phyloP scores from a whole-genome alignment of 2,113 vertebrate genomes.

The Rhabdomys dilectus region DNA sequence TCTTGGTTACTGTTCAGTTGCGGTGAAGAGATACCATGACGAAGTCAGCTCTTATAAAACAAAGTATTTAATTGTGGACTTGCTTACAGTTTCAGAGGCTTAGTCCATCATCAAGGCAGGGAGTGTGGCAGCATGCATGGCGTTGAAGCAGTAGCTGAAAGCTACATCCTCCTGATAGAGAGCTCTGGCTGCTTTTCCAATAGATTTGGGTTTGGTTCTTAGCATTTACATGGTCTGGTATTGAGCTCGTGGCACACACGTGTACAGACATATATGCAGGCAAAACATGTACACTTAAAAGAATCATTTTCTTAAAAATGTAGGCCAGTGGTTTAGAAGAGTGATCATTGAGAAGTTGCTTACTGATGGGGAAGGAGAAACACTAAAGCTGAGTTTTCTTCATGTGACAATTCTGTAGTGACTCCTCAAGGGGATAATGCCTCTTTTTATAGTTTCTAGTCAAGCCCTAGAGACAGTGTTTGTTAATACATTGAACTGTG shows the following conservation, averaged over 20 bases:
- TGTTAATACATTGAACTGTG: constrained; percentile 38
- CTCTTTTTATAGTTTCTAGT: neutral
- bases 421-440: neutral
- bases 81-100: neutral
- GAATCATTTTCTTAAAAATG: constrained; percentile 5
- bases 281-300: neutral
- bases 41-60: constrained; percentile 13
- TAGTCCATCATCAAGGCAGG: neutral
- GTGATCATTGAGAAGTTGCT: neutral
- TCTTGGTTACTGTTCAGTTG: neutral
- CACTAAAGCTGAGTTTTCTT: neutral
- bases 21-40: neutral
- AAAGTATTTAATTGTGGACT: neutral
- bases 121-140: neutral
- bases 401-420: neutral
- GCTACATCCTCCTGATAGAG: neutral
- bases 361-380: constrained; percentile 1
- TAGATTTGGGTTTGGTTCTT: neutral
- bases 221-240: constrained; percentile 14
- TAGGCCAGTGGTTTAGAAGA: neutral
- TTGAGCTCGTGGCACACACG: neutral
- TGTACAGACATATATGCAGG: neutral
- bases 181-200: neutral
- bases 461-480: neutral
- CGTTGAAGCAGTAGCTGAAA: neutral